Evolutionary conservation across 1,140 invertebrate genomes (phyloP).

Genomic region (Maniola jurtina): DNA sequence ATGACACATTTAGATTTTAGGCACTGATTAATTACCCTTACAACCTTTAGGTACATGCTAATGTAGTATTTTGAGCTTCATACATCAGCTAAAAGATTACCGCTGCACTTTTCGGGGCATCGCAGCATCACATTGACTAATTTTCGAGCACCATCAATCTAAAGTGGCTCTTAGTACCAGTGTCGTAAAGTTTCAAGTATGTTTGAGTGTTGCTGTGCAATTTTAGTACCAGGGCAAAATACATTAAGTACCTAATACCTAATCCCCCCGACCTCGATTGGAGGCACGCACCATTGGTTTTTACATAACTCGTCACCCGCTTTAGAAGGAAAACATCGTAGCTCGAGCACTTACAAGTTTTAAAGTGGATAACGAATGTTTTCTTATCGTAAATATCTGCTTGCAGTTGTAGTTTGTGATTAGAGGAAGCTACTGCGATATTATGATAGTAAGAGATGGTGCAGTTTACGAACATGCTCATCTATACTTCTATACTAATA

Average conservation of each 20-base stretch:
- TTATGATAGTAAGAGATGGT: no score
- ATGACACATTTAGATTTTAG: no score
- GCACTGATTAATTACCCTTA: no score
- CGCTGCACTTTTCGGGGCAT: background rate
- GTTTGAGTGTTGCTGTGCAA: constrained; percentile 11
- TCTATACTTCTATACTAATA: no score
- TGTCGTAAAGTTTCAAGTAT: background rate
- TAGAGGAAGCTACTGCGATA: background rate
- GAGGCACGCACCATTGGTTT: constrained; percentile 25
- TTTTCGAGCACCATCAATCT: background rate
- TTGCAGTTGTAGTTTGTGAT: background rate
- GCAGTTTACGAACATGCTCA: no score
- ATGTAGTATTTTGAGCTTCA: no score
- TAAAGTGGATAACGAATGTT: constrained; percentile 6
- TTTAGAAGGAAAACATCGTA: constrained; percentile 24
- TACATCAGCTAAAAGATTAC: no score
- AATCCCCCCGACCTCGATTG: constrained; percentile 24
- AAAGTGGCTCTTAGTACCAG: background rate
- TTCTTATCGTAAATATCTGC: background rate
- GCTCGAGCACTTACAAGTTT: constrained; percentile 9
- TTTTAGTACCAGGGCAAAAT: constrained; percentile 16
- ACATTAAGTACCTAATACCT: constrained; percentile 27
- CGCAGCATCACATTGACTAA: background rate
- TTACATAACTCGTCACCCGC: constrained; percentile 25
- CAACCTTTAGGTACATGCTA: no score